These are phyloP conservation scores for Trichogramma dendrolimi DNA, from an alignment of 2,888 invertebrate genomes.

Conservation along the genomic window DNA sequence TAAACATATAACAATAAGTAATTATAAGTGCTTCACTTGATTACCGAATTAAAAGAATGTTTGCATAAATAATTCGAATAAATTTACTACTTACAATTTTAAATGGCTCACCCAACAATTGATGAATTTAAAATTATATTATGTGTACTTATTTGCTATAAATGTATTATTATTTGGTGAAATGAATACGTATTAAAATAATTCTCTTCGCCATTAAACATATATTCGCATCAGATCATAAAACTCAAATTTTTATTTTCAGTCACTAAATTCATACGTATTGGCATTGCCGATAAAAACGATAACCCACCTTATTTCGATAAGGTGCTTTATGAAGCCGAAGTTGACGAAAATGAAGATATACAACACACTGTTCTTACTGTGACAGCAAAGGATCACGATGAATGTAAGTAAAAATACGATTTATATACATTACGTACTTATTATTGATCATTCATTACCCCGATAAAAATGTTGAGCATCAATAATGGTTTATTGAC, in stretches of 20 bases:
- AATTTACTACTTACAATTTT: too few species aligned
- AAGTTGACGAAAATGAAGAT: conserved; percentile 96
- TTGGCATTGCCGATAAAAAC: conserved; percentile 98
- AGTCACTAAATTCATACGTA: conserved; percentile 97
- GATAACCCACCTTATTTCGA: conserved; percentile 99
- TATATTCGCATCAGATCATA: neutral
- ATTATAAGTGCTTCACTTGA: too few species aligned
- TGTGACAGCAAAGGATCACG: conserved; percentile 98
- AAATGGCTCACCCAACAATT: too few species aligned
- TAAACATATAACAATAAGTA: neutral
- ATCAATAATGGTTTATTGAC: too few species aligned
- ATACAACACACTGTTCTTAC: conserved; percentile 95
- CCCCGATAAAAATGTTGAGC: too few species aligned
- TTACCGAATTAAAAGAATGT: too few species aligned
- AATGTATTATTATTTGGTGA: too few species aligned
- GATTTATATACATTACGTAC: neutral
- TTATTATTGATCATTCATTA: neutral
- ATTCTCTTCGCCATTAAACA: neutral
- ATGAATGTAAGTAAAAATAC: conserved; percentile 80
- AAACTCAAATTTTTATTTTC: conserved; percentile 33
- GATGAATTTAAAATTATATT: too few species aligned
- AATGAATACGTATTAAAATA: too few species aligned
- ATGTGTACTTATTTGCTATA: too few species aligned
- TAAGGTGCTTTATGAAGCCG: conserved; percentile 92
- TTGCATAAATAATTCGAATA: neutral